phyloP scores from a whole-genome alignment of 2,888 invertebrate genomes.

The Patella depressa region DNA sequence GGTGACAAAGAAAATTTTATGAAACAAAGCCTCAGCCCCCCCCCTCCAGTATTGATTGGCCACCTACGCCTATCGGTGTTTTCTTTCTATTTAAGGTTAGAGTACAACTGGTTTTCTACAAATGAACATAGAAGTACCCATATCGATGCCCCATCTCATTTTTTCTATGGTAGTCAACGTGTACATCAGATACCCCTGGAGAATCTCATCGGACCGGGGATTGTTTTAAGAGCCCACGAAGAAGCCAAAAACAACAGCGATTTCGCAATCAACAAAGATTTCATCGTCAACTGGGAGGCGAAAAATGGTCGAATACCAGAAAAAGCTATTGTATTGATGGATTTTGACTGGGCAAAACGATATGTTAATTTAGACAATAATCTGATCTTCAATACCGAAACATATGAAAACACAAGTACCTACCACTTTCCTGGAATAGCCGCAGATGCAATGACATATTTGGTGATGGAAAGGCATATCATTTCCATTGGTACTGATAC shows the following conservation, averaged over 20 bases:
- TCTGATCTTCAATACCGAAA: slow-evolving; percentile 26
- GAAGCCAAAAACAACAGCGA: slow-evolving; percentile 37
- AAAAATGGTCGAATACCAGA: slow-evolving; percentile 67
- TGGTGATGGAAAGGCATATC: slow-evolving; percentile 71
- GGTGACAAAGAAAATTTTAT: no score
- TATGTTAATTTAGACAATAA: slow-evolving; percentile 48
- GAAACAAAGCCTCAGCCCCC: no score
- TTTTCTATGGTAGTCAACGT: slow-evolving; percentile 57
- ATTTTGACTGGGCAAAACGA: slow-evolving; percentile 63
- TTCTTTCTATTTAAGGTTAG: slow-evolving; percentile 22
- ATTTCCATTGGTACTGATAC: slow-evolving; percentile 78
- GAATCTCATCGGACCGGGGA: slow-evolving; percentile 69
- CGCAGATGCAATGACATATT: slow-evolving; percentile 76
- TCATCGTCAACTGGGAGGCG: slow-evolving; percentile 71
- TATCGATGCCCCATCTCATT: slow-evolving; percentile 78
- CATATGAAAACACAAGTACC: background rate
- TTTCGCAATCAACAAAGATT: slow-evolving; percentile 50
- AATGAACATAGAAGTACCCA: slow-evolving; percentile 78
- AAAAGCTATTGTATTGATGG: slow-evolving; percentile 70
- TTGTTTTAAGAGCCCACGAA: slow-evolving; percentile 43
- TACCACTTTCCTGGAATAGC: slow-evolving; percentile 68
- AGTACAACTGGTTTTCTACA: slow-evolving; percentile 69
- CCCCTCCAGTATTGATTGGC: no score
- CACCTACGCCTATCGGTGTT: no score
- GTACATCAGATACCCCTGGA: slow-evolving; percentile 73